Evolutionary conservation across 2,888 invertebrate genomes (phyloP), one percentile per base, ranked within the genome.

Genomic region (Synanthedon formicaeformis): DNA sequence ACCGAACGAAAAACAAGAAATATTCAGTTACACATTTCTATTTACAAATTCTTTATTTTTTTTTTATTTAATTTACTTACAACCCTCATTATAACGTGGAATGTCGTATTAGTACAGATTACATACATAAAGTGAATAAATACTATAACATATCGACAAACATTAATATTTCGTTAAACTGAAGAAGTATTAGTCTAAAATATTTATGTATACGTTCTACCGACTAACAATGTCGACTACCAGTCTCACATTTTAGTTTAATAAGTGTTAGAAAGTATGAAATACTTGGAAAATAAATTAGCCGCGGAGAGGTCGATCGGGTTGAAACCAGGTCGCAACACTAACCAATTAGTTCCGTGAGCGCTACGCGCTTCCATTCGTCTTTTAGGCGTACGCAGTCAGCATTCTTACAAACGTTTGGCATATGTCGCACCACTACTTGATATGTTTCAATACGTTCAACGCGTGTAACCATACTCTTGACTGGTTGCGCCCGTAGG

Each of bases 161-260:
- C 69, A 75, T 75, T 71, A 63, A 74, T 68, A 67, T 75, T 77
- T 77, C 67, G 75, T 75, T 72, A 82, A 83, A 86, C 75, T 68
- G 84, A 81, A 75, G 71, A 72, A 71, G 75, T 76, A 73, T 66
- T 64, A 74, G 66, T 76, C 81, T 83, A 82, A 81, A 83, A 77
- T 78, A 78, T 78, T 75, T 74, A 80, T 81, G 75, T 82, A 81
- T 81, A 83, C 75, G 76, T 73, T 76, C 84, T 86, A 87, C 78
- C 71, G 78, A 79, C 85, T 87, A 87, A 82, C 75, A 86, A 85
- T 85, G 85, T 83, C 73, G 86, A 85, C 86, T 86, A 87, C 86
- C 87, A 87, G 87, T 87, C 87, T 87, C 86, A 87, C 85, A 85
- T 86, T 83, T 85, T 86, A 84, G 84, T 82, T 78, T 75, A 78